Evolutionary conservation across 2,797 vertebrate genomes (phyloP), one percentile per base, ranked within the genome.

Genomic region (Sphenopsis melanotis): DNA sequence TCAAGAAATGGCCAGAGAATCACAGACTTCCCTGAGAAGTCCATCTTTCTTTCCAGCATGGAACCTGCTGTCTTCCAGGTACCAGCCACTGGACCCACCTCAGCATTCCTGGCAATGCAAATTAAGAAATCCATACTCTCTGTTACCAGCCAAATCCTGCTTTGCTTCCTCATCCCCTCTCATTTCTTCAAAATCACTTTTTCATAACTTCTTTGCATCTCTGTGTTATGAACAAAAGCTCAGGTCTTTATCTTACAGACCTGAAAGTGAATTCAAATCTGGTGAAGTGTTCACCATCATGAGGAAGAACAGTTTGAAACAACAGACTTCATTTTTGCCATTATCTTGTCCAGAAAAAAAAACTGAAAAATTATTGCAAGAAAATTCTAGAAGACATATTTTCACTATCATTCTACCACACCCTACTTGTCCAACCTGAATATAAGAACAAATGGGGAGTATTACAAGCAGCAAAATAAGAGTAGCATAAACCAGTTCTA

Each of bases 111-210:
- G n/a, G 30, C 39, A 37, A 11, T 4, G 20, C 23, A 44, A 1
- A 0, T 59, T 17, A 46, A 63, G 12, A 9, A 66, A 74, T 36
- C 64, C 44, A 27, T 2, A 7, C 1, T 18, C 10, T 44, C 61
- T 55, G 12, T 24, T 41, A 63, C 12, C 36, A 82, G 24, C 2
- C 22, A 59, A 52, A 34, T 37, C 21, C 42, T 56, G 10, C 41
- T 41, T 18, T 0, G 2, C 23, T 56, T 64, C 20, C 21, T 49
- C 23, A 13, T 0, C 2, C 32, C 10, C 9, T 15, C 11, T 18
- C 10, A 15, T 42, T 85, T 65, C 56, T 60, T 47, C 29, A 92
- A 80, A 92, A 77, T 17, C 5, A 23, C 20, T 29, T 89, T 60
- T 80, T 63, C 22, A 17, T 24, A 39, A 46, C 29, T 56, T 49